phyloP scores from a whole-genome alignment of 2,888 invertebrate species.

The Lumbricus terrestris region DNA sequence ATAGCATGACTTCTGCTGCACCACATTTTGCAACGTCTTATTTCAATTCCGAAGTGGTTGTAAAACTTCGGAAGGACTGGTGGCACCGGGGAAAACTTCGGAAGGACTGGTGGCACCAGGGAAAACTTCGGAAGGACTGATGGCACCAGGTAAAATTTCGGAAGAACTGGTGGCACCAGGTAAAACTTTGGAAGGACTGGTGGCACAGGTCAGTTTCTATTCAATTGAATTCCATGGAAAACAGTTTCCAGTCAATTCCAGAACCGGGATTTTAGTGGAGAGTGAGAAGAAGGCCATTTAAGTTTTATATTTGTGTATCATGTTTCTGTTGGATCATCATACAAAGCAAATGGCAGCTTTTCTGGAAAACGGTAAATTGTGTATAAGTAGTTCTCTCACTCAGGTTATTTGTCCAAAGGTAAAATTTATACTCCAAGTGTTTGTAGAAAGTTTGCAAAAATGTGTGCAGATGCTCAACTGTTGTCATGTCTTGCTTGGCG shows the following conservation, averaged over 20 bases:
- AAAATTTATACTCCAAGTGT: slow-evolving; percentile 3
- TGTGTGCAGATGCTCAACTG: neutral
- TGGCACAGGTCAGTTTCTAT: neutral
- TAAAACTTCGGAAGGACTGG: neutral
- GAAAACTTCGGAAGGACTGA: neutral
- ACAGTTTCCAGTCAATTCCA: neutral
- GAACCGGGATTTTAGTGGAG: neutral
- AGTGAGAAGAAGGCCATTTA: neutral
- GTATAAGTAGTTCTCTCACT: neutral
- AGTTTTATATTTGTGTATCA: neutral
- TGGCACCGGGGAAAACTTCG: neutral
- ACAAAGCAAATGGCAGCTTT: neutral
- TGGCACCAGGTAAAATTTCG: too few species aligned
- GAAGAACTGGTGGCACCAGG: too few species aligned
- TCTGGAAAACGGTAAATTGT: neutral
- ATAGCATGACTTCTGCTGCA: slow-evolving; percentile 3
- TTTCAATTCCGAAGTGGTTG: neutral
- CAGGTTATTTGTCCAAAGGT: neutral
- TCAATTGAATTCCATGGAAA: neutral
- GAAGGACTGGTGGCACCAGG: too few species aligned
- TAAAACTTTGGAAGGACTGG: too few species aligned
- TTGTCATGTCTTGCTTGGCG: neutral
- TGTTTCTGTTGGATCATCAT: neutral
- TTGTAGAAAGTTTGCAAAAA: neutral
- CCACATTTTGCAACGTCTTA: neutral